Evolutionary conservation across 2,888 invertebrate genomes (phyloP).

Genomic region (Brachynemurus nebulosus): DNA sequence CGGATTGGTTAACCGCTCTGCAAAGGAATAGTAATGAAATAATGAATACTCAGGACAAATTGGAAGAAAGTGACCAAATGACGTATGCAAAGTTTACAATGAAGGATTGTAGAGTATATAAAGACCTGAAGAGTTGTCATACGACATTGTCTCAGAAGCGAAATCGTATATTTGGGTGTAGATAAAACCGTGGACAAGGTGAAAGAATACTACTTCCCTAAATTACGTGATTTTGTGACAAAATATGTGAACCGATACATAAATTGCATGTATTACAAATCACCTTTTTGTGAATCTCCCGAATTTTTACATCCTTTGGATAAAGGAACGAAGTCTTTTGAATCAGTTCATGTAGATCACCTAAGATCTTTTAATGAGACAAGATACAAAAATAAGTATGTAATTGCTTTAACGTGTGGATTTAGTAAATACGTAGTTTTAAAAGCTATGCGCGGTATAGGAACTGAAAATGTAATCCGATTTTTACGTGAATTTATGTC

Average conservation of each 20-base stretch:
- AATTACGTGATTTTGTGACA: constrained; percentile 10
- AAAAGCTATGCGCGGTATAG: not conserved
- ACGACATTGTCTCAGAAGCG: not conserved
- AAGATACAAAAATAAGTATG: not conserved
- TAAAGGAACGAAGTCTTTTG: constrained; percentile 12
- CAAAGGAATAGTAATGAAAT: constrained; percentile 5
- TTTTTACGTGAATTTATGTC: constrained; percentile 19
- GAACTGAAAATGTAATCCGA: constrained; percentile 13
- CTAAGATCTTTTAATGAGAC: constrained; percentile 10
- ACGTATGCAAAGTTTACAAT: not conserved
- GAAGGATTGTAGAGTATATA: not conserved
- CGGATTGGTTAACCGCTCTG: constrained; percentile 15
- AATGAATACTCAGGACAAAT: not conserved
- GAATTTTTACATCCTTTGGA: not conserved
- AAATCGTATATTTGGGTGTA: constrained; percentile 10
- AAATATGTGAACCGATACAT: constrained; percentile 12
- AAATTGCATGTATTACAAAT: constrained; percentile 7
- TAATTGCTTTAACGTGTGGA: not conserved
- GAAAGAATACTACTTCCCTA: constrained; percentile 14
- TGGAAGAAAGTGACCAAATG: too few species aligned
- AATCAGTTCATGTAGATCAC: constrained; percentile 14
- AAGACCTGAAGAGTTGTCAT: not conserved
- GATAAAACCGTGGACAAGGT: constrained; percentile 9
- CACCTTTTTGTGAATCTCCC: too few species aligned
- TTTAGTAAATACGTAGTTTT: constrained; percentile 3